phyloP scores from a whole-genome alignment of 2,888 invertebrate species.

The Oeneis ivallda region DNA sequence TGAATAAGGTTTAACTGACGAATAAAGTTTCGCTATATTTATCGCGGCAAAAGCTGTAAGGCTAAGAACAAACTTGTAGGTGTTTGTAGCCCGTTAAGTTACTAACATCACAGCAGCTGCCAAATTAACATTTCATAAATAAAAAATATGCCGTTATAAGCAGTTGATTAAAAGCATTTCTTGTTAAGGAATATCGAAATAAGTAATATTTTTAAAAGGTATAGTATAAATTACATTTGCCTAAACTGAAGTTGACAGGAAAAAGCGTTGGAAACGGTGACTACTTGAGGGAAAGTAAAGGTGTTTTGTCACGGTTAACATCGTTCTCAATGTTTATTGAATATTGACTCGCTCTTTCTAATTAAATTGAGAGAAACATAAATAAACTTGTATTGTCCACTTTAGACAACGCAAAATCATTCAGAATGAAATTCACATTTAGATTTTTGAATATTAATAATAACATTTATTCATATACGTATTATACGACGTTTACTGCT shows the following conservation, averaged over 20 bases:
- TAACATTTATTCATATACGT: too few relatives aligned
- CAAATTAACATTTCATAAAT: constrained; percentile 22
- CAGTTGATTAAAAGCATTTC: constrained; percentile 23
- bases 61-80: constrained; percentile 17
- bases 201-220: constrained; percentile 35
- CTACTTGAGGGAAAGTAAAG: neutral
- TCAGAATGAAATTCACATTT: too few relatives aligned
- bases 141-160: constrained; percentile 15
- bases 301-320: neutral
- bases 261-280: constrained; percentile 32
- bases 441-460: too few relatives aligned
- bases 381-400: too few relatives aligned
- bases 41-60: too few relatives aligned
- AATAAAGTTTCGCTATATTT: too few relatives aligned
- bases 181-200: constrained; percentile 24
- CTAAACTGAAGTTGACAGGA: constrained; percentile 38
- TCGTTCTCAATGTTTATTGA: too few relatives aligned
- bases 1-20: too few relatives aligned
- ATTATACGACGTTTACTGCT: too few relatives aligned
- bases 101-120: constrained; percentile 8
- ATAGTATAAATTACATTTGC: constrained; percentile 34
- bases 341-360: too few relatives aligned
- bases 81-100: constrained; percentile 16
- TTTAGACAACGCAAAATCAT: too few relatives aligned
- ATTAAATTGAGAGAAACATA: too few relatives aligned